These are phyloP conservation scores for Bombus difficillimus DNA, from an alignment of 1,140 invertebrate genomes.

Conservation along the genomic window DNA sequence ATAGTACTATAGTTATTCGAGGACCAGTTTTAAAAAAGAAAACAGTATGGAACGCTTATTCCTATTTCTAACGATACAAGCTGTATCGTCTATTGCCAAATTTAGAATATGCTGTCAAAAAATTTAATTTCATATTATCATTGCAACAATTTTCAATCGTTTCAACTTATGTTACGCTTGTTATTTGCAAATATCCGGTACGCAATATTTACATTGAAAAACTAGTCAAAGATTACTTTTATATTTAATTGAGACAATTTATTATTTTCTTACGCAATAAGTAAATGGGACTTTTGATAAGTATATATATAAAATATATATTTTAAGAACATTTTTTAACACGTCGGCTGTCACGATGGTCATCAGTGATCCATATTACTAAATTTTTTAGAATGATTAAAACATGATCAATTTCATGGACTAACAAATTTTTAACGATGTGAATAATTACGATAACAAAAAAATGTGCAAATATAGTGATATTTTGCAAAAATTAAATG, in stretches of 20 bases:
- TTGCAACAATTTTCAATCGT: neutral
- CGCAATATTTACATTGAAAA: neutral
- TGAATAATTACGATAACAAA: too few species aligned
- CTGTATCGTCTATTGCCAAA: neutral
- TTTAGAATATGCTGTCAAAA: neutral
- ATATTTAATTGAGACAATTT: neutral
- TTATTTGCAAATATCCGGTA: neutral
- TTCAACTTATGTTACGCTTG: too few species aligned
- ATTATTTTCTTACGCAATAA: neutral
- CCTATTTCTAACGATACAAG: neutral
- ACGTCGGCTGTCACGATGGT: too few species aligned
- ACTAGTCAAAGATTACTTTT: neutral
- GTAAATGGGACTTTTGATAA: neutral
- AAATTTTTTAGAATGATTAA: too few species aligned
- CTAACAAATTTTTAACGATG: too few species aligned
- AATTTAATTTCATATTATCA: slow-evolving; percentile 1
- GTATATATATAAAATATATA: too few species aligned
- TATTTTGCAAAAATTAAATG: too few species aligned
- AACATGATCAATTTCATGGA: too few species aligned
- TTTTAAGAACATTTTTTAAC: too few species aligned
- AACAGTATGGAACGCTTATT: neutral
- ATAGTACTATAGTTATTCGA: neutral
- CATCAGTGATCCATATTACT: too few species aligned
- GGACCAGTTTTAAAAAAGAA: neutral
- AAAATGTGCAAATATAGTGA: too few species aligned